These are phyloP conservation scores for Clarias fuscus DNA, from an alignment of 2,797 vertebrate genomes.

Conservation along the genomic window DNA sequence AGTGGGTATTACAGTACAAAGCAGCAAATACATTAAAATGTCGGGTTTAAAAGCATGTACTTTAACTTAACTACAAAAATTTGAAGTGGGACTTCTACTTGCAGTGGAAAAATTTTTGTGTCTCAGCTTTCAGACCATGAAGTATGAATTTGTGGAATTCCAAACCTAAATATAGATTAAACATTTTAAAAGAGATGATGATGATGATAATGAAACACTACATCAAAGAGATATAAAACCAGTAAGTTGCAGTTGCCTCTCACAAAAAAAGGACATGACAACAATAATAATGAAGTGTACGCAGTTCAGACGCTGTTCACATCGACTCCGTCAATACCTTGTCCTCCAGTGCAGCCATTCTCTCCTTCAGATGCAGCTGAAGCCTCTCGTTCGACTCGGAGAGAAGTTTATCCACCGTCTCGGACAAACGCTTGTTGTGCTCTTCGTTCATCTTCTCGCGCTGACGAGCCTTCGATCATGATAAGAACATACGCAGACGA, in stretches of 20 bases:
- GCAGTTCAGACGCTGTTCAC: no score
- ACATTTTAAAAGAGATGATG: not conserved
- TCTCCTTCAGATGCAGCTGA: slow-evolving; percentile 95
- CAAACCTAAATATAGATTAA: not conserved
- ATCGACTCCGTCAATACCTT: slow-evolving; percentile 73
- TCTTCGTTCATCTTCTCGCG: slow-evolving; percentile 99
- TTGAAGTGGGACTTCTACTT: no score
- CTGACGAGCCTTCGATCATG: slow-evolving; percentile 82
- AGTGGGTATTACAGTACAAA: no score
- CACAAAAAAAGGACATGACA: not conserved
- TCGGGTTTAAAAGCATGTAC: no score
- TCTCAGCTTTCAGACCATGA: not conserved
- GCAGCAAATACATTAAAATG: no score
- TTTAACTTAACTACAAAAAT: no score
- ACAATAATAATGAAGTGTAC: not conserved
- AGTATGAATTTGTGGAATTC: not conserved
- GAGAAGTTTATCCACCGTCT: slow-evolving; percentile 94
- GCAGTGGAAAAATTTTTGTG: not conserved
- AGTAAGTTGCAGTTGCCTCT: not conserved
- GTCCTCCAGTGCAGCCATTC: slow-evolving; percentile 95
- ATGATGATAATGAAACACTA: not conserved
- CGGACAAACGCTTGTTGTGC: slow-evolving; percentile 94
- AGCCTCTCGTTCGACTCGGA: slow-evolving; percentile 96
- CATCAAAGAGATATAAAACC: not conserved
- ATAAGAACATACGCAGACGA: not conserved